Conservation (phyloP, 2,888 invertebrate genomes). For the Allolobophora icterica region DNA sequence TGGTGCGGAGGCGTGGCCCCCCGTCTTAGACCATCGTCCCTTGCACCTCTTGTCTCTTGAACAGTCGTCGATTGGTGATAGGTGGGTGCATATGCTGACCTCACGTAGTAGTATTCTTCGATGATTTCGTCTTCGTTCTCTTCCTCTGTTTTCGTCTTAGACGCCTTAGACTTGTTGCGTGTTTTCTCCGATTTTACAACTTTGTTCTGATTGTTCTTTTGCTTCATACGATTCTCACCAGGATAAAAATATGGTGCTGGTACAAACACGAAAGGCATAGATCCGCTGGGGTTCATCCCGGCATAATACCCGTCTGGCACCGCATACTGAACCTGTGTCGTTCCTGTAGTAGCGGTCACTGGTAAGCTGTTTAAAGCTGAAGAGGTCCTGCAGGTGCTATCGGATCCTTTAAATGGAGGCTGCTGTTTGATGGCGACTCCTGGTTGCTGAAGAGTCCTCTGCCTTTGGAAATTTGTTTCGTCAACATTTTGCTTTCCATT, state of each 20-base stretch:
- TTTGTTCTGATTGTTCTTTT: constrained; percentile 44
- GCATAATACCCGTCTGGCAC: constrained; percentile 45
- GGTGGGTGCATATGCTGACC: background rate
- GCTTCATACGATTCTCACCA: constrained; percentile 32
- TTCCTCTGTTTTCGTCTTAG: background rate
- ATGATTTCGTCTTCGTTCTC: background rate
- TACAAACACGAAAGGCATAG: constrained; percentile 41
- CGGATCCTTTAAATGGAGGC: background rate
- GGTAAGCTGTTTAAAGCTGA: background rate
- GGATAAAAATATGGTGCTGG: constrained; percentile 39
- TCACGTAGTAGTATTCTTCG: constrained; percentile 2
- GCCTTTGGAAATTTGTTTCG: background rate
- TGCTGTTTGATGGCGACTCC: background rate
- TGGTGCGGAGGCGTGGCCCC: background rate
- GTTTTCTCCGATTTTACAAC: constrained; percentile 35
- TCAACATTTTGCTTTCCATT: background rate
- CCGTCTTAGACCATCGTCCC: background rate
- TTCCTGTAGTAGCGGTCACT: background rate
- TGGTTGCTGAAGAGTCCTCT: background rate
- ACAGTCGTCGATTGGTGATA: background rate
- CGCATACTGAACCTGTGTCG: constrained; percentile 33
- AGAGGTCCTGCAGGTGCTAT: background rate
- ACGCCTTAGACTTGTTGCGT: background rate
- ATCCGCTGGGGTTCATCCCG: constrained; percentile 44
- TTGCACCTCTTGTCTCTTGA: background rate